These are phyloP conservation scores for Epinotia demarniana DNA, from an alignment of 2,888 invertebrate species.

Conservation along the genomic window DNA sequence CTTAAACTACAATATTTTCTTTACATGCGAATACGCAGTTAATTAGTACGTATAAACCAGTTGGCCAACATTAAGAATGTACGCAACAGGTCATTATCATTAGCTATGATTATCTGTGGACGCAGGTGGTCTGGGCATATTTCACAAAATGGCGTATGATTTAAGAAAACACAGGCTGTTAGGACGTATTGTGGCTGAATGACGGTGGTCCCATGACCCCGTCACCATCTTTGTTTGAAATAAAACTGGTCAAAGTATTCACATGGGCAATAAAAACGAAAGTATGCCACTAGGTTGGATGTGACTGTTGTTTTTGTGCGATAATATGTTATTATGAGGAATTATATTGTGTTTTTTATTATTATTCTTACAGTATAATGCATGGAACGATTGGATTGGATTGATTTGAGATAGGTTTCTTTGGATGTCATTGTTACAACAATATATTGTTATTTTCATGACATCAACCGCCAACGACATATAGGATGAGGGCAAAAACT, in stretches of 20 bases:
- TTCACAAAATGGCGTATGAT: background rate
- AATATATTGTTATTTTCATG: no score
- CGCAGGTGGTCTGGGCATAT: conserved; percentile 14
- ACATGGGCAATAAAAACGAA: conserved; percentile 37
- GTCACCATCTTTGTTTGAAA: conserved; percentile 25
- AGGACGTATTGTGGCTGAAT: background rate
- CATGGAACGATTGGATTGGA: background rate
- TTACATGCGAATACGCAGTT: conserved; percentile 1
- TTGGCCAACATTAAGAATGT: conserved; percentile 38
- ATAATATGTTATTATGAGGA: conserved; percentile 17
- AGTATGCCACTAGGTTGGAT: conserved; percentile 28
- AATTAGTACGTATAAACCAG: conserved; percentile 27
- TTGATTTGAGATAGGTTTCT: background rate
- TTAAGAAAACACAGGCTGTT: background rate
- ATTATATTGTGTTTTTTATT: background rate
- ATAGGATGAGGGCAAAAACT: no score
- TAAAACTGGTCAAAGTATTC: conserved; percentile 30
- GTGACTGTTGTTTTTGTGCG: conserved; percentile 18
- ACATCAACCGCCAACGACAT: no score
- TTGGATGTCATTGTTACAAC: background rate
- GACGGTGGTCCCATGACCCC: conserved; percentile 15
- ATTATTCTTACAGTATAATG: background rate
- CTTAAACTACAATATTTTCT: background rate
- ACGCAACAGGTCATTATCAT: conserved; percentile 26
- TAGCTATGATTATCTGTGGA: conserved; percentile 30